A percentile compares a stretch with the other conserved stretches of the same genome.
Evolutionary conservation across 2,797 vertebrate genomes (phyloP).

Genomic region (Lophotriccus pileatus): DNA sequence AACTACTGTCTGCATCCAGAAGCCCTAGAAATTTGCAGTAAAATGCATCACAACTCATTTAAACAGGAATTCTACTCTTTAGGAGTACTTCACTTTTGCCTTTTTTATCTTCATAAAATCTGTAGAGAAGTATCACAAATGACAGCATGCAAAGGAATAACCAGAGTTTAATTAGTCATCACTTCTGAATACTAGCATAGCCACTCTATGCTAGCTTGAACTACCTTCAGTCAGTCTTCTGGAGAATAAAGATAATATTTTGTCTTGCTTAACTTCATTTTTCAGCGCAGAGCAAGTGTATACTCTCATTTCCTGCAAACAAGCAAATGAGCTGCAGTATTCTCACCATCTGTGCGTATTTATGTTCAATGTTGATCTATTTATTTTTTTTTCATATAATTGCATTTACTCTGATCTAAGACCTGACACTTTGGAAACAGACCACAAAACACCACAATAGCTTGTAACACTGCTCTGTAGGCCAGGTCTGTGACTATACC

Average conservation of each 20-base stretch:
- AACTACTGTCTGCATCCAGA: background rate
- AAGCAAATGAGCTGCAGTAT: background rate
- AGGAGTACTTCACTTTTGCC: background rate
- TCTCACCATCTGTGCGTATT: background rate
- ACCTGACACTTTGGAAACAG: background rate
- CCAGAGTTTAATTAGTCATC: background rate
- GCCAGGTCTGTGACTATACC: background rate
- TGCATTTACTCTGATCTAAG: background rate
- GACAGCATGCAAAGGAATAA: background rate
- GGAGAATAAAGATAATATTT: background rate
- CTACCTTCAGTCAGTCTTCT: background rate
- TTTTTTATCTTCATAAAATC: background rate
- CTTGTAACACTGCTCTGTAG: background rate
- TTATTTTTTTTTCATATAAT: background rate
- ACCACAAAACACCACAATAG: background rate
- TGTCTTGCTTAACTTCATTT: background rate
- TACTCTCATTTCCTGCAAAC: background rate
- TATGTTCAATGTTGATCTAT: background rate
- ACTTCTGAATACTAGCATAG: background rate
- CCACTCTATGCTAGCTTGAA: background rate
- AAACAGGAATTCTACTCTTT: background rate
- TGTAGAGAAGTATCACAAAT: background rate
- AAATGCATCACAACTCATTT: background rate
- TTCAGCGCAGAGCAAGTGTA: background rate
- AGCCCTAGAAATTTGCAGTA: background rate